phyloP scores from a whole-genome alignment of 2,888 invertebrate genomes.

The Dasysyrphus tricinctus region DNA sequence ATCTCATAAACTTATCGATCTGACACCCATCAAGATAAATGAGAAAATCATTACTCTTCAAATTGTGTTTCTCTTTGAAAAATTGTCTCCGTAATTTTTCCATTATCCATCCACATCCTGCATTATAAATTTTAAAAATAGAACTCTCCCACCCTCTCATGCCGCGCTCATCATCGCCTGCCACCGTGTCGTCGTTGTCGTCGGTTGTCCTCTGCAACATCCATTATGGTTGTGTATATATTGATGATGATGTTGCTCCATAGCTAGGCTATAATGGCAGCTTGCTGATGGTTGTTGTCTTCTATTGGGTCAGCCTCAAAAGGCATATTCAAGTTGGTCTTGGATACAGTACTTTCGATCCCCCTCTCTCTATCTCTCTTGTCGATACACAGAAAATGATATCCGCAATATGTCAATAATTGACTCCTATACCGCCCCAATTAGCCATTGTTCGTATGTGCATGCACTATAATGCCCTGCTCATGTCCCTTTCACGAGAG shows the following conservation, averaged over 20 bases:
- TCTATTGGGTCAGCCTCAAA: conserved; percentile 49
- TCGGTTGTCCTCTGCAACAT: not conserved
- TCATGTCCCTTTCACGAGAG: not conserved
- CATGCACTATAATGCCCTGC: conserved; percentile 6
- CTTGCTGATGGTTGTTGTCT: conserved; percentile 32
- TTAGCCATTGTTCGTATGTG: conserved; percentile 58
- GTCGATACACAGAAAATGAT: conserved; percentile 41
- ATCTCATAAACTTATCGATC: conserved; percentile 45
- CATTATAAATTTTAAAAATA: conserved; percentile 51
- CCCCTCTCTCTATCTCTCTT: too few species aligned
- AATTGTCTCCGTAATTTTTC: conserved; percentile 53
- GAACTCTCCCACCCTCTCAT: not conserved
- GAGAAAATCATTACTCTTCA: conserved; percentile 60
- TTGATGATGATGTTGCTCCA: conserved; percentile 9
- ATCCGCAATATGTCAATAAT: conserved; percentile 73
- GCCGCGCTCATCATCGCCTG: not conserved
- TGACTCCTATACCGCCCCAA: conserved; percentile 63
- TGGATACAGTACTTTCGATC: not conserved
- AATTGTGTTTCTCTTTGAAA: conserved; percentile 54
- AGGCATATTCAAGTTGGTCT: conserved; percentile 14
- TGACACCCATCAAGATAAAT: conserved; percentile 48
- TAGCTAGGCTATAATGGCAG: not conserved
- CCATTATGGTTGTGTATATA: not conserved
- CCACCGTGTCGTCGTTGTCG: too few species aligned
- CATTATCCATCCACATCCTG: conserved; percentile 45